Base-by-base conservation (phyloP, 2,797 vertebrate species). In the Peromyscus eremicus region DNA sequence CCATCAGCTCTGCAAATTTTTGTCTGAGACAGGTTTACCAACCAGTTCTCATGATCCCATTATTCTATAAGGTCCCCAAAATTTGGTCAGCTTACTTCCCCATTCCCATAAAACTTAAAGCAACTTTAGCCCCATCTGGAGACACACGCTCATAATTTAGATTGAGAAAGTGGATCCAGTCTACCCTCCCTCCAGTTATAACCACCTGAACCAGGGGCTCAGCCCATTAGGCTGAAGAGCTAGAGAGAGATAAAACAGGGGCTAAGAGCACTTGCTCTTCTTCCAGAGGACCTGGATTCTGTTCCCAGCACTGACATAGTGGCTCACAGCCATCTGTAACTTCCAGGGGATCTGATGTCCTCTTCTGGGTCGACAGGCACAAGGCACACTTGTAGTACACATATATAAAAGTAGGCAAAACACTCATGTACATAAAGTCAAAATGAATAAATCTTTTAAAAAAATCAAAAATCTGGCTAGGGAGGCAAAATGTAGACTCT, bases 61-160 rank as follows among this genome's bases (percentile, higher is more conserved):
- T 75, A 84, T 23, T 71, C 6, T 86, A 81, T 80, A 93, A 93
- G 32, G 12, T 43, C 62, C 46, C 77, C 86, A 29, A 92, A 84
- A 27, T 13, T 86, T 71, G 60, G 71, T 52, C 49, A 93, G 52
- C 19, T 97, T 64, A 96, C 55, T 23, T 95, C 27, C 49, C 49
- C 37, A n/a, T 70, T 68, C 37, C 68, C 37, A 91, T 88, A 94
- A 92, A 91, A 96, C 10, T 37, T 76, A 75, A 83, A 52, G 55
- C 79, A 96, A 60, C 75, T 89, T 92, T 71, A 62, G 57, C 3
- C 10, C 64, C 73, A 73, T 6, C 1, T 12, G 52, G 70, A n/a
- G 2, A 76, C 27, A 68, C 11, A 66, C 68, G 68, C 32, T 90
- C 84, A 62, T 79, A 94, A 86, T 80, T 66, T 83, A 52, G 49